Base-by-base conservation (phyloP, 2,797 vertebrate species). In the Danio choprae region DNA sequence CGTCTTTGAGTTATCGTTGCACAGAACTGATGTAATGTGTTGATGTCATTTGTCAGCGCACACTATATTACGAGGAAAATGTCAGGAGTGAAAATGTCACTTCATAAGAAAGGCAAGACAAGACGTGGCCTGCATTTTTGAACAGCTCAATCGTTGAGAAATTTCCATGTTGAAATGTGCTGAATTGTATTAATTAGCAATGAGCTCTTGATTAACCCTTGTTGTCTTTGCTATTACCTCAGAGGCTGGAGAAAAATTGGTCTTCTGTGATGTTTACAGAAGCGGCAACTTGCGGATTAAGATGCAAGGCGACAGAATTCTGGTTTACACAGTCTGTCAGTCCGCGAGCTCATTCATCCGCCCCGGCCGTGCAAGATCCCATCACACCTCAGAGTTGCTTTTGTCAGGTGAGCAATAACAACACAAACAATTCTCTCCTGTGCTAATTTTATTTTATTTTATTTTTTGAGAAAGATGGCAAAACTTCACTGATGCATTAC, bases 391-490 rank as follows among this genome's bases (percentile, higher is more conserved):
- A 74, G 75, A 77, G 48, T 79, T 62, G 79, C 62, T 77, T 85
- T 83, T 79, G 60, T 82, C 77, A 71, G 74, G 67, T 72, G 41
- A 79, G 69, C 72, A 60, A 65, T 48, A 83, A 63, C 77, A 80
- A 84, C 50, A 85, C 65, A 77, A 51, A 18, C 12, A 55, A 41
- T 82, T 74, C 80, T 85, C 78, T 88, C 73, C 67, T 82, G 81
- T 78, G 72, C 78, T 29, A 29, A 29, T 29, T 29, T 29, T 46
- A 7, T 46, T 56, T 56, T 56, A 53, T 56, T 6, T 18, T 12
- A 16, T 75, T 84, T 79, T 84, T 87, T 87, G 84, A 84, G 86
- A 89, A 87, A 83, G 46, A 60, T 81, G 78, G 44, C 78, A 74
- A 81, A 78, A 70, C 84, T 79, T 71, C 80, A 83, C 77, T 69